Evolutionary conservation across 2,797 vertebrate species (phyloP).

Genomic region (Hypotaenidia okinawae): DNA sequence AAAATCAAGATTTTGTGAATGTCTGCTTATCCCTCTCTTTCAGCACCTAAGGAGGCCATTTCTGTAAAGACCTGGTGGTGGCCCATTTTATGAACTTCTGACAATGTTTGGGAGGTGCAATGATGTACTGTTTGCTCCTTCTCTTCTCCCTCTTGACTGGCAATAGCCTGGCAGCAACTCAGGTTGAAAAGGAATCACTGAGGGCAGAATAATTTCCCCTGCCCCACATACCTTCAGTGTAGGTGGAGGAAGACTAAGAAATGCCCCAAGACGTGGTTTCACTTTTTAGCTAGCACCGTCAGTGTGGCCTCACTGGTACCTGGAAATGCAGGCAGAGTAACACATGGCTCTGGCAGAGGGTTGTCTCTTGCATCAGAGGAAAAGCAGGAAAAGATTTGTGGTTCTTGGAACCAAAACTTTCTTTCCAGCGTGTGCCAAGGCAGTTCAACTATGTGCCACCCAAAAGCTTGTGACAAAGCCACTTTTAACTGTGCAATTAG

Average conservation of each 20-base stretch:
- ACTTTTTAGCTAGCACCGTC: neutral
- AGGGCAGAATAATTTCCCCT: neutral
- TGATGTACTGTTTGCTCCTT: neutral
- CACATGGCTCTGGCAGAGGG: neutral
- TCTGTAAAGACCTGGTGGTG: neutral
- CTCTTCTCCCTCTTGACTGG: neutral
- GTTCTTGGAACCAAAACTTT: neutral
- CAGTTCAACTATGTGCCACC: neutral
- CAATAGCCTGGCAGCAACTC: neutral
- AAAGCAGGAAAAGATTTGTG: neutral
- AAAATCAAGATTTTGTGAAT: neutral
- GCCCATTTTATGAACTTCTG: neutral
- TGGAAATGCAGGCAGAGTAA: neutral
- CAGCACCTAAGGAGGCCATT: neutral
- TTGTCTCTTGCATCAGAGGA: neutral
- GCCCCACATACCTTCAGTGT: neutral
- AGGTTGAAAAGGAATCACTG: neutral
- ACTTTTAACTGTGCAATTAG: conserved; percentile 11
- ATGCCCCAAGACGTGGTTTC: neutral
- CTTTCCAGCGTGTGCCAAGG: neutral
- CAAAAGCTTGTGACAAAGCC: neutral
- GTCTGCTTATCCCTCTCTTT: neutral
- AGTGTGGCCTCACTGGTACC: neutral
- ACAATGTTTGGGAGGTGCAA: neutral
- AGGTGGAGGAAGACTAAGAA: neutral